phyloP scores from a whole-genome alignment of 2,113 vertebrate species.

The Halichoerus grypus region DNA sequence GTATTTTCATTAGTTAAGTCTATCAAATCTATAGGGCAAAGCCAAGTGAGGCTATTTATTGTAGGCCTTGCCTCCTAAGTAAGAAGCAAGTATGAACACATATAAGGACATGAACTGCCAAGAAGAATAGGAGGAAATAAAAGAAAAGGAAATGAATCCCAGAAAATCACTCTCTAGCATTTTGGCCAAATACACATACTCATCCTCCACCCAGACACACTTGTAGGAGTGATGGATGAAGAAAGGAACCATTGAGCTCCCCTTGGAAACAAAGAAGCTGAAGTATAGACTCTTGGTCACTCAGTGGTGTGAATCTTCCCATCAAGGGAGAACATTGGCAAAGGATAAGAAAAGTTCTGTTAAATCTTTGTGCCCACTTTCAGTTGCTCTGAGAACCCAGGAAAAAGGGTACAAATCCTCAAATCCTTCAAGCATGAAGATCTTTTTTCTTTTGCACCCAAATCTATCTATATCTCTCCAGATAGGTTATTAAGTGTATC shows the following conservation, averaged over 20 bases:
- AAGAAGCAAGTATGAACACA: background rate
- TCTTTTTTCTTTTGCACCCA: background rate
- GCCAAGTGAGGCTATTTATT: background rate
- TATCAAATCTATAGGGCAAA: background rate
- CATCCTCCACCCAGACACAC: background rate
- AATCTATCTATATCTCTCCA: background rate
- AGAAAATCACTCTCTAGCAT: background rate
- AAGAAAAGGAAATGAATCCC: background rate
- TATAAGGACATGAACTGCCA: background rate
- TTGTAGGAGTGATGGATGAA: background rate
- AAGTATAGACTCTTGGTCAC: background rate
- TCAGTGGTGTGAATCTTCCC: background rate
- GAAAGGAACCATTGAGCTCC: background rate
- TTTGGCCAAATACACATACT: background rate
- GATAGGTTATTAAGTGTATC: background rate
- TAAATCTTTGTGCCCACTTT: background rate
- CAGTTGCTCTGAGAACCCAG: background rate
- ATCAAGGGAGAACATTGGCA: background rate
- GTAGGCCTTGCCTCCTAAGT: background rate
- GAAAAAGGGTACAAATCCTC: background rate
- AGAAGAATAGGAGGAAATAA: background rate
- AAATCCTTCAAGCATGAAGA: background rate
- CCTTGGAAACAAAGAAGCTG: background rate
- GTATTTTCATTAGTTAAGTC: background rate
- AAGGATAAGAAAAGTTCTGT: background rate